A percentile compares a stretch with the other conserved stretches of the same genome.
phyloP scores from a whole-genome alignment of 2,888 invertebrate genomes.

The Onchidella celtica region DNA sequence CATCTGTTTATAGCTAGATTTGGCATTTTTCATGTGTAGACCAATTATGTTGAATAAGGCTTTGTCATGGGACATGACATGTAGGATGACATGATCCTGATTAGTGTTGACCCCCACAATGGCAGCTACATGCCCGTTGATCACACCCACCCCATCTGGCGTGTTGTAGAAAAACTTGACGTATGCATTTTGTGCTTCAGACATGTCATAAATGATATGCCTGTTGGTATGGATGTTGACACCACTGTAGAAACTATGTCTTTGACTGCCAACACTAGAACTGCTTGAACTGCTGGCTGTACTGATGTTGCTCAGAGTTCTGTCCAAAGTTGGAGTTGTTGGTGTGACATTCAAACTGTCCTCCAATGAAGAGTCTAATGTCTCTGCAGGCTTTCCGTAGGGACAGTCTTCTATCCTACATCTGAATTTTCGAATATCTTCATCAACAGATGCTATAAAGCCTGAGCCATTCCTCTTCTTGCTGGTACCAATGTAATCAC shows the following conservation, averaged over 20 bases:
- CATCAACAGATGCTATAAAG: conserved; percentile 41
- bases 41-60: conserved; percentile 10
- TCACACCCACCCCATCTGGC: conserved; percentile 28
- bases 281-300: background rate
- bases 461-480: conserved; percentile 37
- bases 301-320: conserved; percentile 18
- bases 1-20: conserved; percentile 37
- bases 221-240: conserved; percentile 37
- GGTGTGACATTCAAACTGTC: conserved; percentile 15
- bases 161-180: conserved; percentile 46
- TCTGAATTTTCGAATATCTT: conserved; percentile 1
- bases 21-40: conserved; percentile 27
- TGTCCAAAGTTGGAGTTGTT: background rate
- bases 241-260: conserved; percentile 33
- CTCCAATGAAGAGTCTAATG: conserved; percentile 23
- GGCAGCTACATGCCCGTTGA: conserved; percentile 41
- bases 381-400: background rate
- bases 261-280: conserved; percentile 3
- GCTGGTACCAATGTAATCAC: conserved; percentile 32
- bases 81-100: conserved; percentile 37
- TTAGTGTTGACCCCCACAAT: conserved; percentile 29
- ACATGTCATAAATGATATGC: conserved; percentile 46
- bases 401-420: conserved; percentile 31
- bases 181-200: conserved; percentile 41
- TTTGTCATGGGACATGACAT: conserved; percentile 45